Conservation (phyloP, 1,140 invertebrate species). For the Bactericera cockerelli region DNA sequence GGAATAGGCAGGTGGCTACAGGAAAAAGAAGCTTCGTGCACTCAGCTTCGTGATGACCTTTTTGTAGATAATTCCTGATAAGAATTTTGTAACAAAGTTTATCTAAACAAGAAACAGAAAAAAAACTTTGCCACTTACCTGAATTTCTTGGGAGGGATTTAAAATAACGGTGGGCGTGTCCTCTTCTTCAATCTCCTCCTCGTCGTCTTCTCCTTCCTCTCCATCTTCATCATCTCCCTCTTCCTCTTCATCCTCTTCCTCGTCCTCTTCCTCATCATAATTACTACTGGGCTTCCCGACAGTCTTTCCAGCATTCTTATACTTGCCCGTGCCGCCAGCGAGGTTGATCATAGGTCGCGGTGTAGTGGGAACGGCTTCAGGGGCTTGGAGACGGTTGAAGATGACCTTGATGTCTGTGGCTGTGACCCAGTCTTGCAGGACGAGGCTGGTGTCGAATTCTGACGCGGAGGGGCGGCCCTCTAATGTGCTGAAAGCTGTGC, state of each 20-base stretch:
- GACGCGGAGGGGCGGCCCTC: constrained; percentile 85
- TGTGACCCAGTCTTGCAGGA: constrained; percentile 97
- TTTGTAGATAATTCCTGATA: no score
- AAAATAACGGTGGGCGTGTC: constrained; percentile 25
- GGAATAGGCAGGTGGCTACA: no score
- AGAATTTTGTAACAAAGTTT: no score
- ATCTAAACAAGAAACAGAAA: no score
- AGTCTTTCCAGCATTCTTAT: no score
- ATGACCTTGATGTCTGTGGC: constrained; percentile 91
- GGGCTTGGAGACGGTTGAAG: constrained; percentile 69
- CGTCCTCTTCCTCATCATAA: constrained; percentile 12
- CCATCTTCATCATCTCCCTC: constrained; percentile 26
- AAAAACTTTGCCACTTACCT: constrained; percentile 6
- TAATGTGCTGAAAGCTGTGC: constrained; percentile 92
- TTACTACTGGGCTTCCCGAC: background rate
- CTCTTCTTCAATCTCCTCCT: constrained; percentile 30
- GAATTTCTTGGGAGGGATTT: constrained; percentile 21
- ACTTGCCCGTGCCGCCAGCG: background rate
- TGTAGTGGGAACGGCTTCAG: background rate
- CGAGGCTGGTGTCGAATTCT: constrained; percentile 88
- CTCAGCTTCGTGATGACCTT: no score
- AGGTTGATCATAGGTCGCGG: no score
- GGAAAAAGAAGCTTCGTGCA: no score
- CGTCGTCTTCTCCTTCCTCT: constrained; percentile 29
- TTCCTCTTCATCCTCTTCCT: constrained; percentile 22